Percentiles rank a stretch among this genome's conserved stretches.
phyloP scores from a whole-genome alignment of 1,140 invertebrate species.

The Lepidurus apus region DNA sequence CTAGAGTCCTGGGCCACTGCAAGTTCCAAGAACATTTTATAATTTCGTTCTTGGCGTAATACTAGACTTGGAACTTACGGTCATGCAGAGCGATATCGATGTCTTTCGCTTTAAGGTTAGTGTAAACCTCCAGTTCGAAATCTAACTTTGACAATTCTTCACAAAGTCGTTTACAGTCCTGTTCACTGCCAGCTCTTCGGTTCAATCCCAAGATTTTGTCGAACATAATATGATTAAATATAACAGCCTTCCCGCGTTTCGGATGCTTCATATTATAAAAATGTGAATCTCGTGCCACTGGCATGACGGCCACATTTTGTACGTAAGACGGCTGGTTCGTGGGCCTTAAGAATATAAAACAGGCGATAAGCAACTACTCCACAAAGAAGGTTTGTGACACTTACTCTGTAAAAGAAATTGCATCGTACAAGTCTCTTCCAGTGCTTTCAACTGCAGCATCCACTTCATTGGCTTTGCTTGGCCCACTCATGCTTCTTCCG shows the following conservation, averaged over 20 bases:
- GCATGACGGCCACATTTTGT: constrained; percentile 35
- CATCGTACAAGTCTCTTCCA: background rate
- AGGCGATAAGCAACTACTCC: background rate
- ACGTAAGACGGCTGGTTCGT: background rate
- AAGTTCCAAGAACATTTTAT: constrained; percentile 29
- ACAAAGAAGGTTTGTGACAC: background rate
- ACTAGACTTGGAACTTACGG: background rate
- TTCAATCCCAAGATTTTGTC: constrained; percentile 42
- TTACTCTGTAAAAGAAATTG: background rate
- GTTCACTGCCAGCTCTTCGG: constrained; percentile 48
- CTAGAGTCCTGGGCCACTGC: constrained; percentile 44
- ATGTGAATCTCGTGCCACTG: constrained; percentile 40
- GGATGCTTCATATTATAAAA: constrained; percentile 51
- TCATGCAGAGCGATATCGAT: constrained; percentile 56
- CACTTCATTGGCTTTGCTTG: background rate
- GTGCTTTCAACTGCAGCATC: background rate
- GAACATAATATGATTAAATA: constrained; percentile 54
- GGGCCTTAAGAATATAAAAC: background rate
- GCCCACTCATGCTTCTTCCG: no score
- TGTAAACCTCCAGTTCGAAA: constrained; percentile 64
- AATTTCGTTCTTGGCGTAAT: no score
- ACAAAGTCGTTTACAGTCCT: constrained; percentile 54
- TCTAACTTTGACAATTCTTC: constrained; percentile 59
- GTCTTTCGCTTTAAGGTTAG: constrained; percentile 57
- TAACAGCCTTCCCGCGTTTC: constrained; percentile 50